Percentiles rank a stretch among this genome's conserved stretches.
These are phyloP conservation scores for Lanistes nyassanus DNA, from an alignment of 1,140 invertebrate genomes.

Conservation along the genomic window DNA sequence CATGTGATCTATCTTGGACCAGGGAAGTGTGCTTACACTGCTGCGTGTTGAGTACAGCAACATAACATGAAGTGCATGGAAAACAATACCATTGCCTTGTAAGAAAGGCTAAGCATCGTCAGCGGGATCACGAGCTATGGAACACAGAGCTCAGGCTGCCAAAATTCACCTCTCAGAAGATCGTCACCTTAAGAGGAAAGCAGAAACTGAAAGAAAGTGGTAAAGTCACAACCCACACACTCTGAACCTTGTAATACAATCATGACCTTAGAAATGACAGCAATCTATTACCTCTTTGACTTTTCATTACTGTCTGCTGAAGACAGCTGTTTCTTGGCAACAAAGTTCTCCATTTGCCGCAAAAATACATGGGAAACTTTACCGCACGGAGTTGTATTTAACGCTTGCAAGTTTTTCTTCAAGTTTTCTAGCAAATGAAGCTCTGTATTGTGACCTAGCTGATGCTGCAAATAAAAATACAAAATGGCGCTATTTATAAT, in stretches of 20 bases:
- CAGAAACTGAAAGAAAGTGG: too few relatives aligned
- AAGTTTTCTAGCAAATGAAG: conserved; percentile 67
- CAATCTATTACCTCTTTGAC: background rate
- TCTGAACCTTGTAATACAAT: background rate
- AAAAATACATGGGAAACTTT: conserved; percentile 68
- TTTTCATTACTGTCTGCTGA: background rate
- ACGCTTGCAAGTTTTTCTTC: conserved; percentile 65
- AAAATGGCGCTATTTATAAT: background rate
- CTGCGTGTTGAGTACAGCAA: too few relatives aligned
- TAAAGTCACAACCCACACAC: background rate
- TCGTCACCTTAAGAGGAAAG: too few relatives aligned
- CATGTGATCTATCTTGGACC: too few relatives aligned
- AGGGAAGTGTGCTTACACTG: too few relatives aligned
- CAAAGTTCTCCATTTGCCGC: conserved; percentile 63
- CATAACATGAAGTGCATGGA: too few relatives aligned
- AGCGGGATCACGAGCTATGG: too few relatives aligned
- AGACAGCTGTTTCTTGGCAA: background rate
- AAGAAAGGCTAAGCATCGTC: too few relatives aligned
- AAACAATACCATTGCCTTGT: too few relatives aligned
- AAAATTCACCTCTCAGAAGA: too few relatives aligned
- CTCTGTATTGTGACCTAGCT: conserved; percentile 67
- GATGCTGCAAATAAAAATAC: conserved; percentile 64
- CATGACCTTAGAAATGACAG: background rate
- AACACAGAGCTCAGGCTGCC: too few relatives aligned
- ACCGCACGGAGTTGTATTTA: conserved; percentile 68